Conservation (phyloP, 2,113 vertebrate species). For the Haliaeetus leucogaster region DNA sequence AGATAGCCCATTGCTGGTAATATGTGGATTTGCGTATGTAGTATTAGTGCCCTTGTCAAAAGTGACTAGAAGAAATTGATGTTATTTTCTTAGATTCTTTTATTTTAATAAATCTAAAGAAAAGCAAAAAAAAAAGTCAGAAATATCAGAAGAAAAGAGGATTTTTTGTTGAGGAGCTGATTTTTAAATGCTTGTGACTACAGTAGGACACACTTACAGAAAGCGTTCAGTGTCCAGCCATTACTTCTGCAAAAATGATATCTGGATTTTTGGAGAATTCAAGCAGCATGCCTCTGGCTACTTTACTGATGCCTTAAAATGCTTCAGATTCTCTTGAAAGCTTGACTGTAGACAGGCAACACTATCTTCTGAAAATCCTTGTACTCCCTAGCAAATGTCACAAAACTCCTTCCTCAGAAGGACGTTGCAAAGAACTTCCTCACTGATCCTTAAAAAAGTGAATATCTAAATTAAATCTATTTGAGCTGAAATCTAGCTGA, state of each 20-base stretch:
- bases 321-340: background rate
- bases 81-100: background rate
- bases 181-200: background rate
- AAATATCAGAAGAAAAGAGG: background rate
- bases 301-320: background rate
- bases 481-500: background rate
- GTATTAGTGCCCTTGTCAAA: background rate
- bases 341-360: background rate
- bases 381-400: background rate
- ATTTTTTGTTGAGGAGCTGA: background rate
- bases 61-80: background rate
- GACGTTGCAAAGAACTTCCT: background rate
- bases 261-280: background rate
- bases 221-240: background rate
- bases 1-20: background rate
- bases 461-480: background rate
- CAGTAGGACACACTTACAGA: background rate
- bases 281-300: fast-evolving
- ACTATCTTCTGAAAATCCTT: background rate
- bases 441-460: background rate
- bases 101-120: background rate
- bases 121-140: background rate
- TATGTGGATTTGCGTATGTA: background rate
- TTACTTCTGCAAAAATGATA: background rate
- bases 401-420: background rate